Evolutionary conservation across 2,888 invertebrate species (phyloP), one percentile per base, ranked within the genome.

Genomic region (Drosophila robusta): DNA sequence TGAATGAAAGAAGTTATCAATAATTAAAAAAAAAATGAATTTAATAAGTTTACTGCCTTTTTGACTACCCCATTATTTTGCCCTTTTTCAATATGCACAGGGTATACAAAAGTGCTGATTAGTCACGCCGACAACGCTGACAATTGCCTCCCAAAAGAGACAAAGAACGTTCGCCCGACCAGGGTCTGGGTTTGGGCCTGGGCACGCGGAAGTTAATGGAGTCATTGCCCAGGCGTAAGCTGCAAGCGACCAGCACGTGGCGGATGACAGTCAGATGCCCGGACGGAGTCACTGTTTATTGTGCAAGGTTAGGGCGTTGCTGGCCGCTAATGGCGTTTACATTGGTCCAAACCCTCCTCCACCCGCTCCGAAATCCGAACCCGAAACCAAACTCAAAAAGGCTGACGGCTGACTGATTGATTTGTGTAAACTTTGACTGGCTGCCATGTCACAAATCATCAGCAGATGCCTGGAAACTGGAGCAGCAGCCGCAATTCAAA

Each of bases 401-500:
- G 44, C 49, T 42, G 68, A 41, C 38, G 58, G 42, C 57, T 65
- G 64, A 56, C 70, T 81, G 83, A 83, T 87, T 85, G 83, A 83
- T 87, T 87, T 78, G 72, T 84, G 85, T 85, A 75, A 83, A 81
- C 83, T 87, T 65, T 85, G 85, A 87, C 82, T 78, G 70, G 51
- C 60, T 67, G 70, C 41, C 78, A 64, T 80, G 82, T 64, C 56
- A 67, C 50, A 67, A 69, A 68, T 69, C 73, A 75, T 51, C 50
- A 54, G 56, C 49, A 58, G 44, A 34, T 56, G 67, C 62, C 47
- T 32, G 41, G 32, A 55, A 72, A 67, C 58, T 58, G 41, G 62
- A 60, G 34, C 60, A 50, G 65, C 16, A 29, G 12, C 52, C 61
- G 60, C 52, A 62, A 47, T 47, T 29, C 34, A 55, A 71, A 78